These are phyloP conservation scores for Mellilla xanthometata DNA, from an alignment of 2,888 invertebrate species.

Conservation along the genomic window DNA sequence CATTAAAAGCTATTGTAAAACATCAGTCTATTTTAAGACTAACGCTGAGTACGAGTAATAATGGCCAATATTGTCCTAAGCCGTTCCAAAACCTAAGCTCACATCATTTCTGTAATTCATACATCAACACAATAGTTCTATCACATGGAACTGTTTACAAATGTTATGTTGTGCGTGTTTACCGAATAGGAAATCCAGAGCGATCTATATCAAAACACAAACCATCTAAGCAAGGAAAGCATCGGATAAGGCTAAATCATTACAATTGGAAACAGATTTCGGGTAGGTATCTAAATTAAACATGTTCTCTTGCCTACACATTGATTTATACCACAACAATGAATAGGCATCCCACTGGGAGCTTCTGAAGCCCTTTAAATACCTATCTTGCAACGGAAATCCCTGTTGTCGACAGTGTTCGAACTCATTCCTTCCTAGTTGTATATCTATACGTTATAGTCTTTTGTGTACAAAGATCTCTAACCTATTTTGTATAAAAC, in stretches of 20 bases:
- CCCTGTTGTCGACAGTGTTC: slow-evolving; percentile 40
- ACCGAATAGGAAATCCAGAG: too few species aligned
- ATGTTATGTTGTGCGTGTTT: too few species aligned
- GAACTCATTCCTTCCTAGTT: slow-evolving; percentile 13
- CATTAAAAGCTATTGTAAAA: too few species aligned
- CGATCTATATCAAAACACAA: neutral
- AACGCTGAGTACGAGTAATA: too few species aligned
- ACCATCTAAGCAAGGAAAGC: slow-evolving; percentile 13
- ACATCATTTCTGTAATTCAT: too few species aligned
- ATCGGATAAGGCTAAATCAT: slow-evolving; percentile 25
- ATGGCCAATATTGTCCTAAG: too few species aligned
- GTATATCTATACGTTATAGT: neutral
- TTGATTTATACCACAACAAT: slow-evolving; percentile 60
- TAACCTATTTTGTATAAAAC: slow-evolving; percentile 32
- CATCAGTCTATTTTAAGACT: too few species aligned
- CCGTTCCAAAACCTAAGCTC: too few species aligned
- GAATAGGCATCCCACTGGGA: slow-evolving; percentile 53
- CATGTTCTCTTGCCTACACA: slow-evolving; percentile 36
- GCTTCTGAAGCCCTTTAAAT: slow-evolving; percentile 43
- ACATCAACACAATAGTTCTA: too few species aligned
- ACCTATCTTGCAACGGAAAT: slow-evolving; percentile 53
- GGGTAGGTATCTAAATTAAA: slow-evolving; percentile 44
- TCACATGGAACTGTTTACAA: too few species aligned
- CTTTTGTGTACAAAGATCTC: slow-evolving; percentile 29
- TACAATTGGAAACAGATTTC: slow-evolving; percentile 23